These are phyloP conservation scores for Lerema accius DNA, from an alignment of 1,140 invertebrate species.

Conservation along the genomic window DNA sequence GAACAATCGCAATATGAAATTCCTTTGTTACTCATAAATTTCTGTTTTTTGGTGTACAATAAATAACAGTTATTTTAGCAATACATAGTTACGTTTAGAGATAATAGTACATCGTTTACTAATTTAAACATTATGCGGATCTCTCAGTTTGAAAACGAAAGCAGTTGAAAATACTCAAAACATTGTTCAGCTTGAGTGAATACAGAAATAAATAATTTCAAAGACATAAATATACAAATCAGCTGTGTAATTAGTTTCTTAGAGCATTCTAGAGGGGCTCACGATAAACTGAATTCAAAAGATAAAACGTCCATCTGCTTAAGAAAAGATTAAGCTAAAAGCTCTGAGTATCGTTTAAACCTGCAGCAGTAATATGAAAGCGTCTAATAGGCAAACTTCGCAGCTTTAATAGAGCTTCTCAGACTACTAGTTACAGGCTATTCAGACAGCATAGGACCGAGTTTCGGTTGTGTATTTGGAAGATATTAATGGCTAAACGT, in stretches of 20 bases:
- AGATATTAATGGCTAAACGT: slow-evolving; percentile 10
- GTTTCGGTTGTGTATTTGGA: slow-evolving; percentile 9
- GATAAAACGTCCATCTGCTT: slow-evolving; percentile 22
- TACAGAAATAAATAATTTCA: too few relatives aligned
- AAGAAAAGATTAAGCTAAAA: slow-evolving; percentile 10
- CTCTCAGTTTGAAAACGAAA: too few relatives aligned
- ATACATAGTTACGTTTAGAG: too few relatives aligned
- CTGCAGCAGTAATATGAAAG: slow-evolving; percentile 25
- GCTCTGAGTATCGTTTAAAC: slow-evolving; percentile 16
- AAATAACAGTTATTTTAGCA: too few relatives aligned
- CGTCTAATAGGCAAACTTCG: slow-evolving; percentile 18
- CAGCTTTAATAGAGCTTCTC: slow-evolving; percentile 13
- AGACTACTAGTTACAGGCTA: slow-evolving; percentile 1
- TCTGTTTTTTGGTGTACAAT: too few relatives aligned
- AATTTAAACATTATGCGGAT: too few relatives aligned
- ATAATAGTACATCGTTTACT: too few relatives aligned
- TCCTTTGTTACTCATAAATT: too few relatives aligned
- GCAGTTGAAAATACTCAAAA: too few relatives aligned
- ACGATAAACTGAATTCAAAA: not conserved
- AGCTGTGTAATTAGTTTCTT: not conserved
- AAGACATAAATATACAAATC: too few relatives aligned
- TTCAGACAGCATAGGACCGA: slow-evolving; percentile 16
- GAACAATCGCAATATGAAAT: too few relatives aligned
- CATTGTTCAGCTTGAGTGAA: too few relatives aligned
- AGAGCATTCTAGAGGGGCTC: not conserved